Percentiles rank a stretch among this genome's conserved stretches.
These are phyloP conservation scores for Pararge aegeria DNA, from an alignment of 1,140 invertebrate species.

Conservation along the genomic window DNA sequence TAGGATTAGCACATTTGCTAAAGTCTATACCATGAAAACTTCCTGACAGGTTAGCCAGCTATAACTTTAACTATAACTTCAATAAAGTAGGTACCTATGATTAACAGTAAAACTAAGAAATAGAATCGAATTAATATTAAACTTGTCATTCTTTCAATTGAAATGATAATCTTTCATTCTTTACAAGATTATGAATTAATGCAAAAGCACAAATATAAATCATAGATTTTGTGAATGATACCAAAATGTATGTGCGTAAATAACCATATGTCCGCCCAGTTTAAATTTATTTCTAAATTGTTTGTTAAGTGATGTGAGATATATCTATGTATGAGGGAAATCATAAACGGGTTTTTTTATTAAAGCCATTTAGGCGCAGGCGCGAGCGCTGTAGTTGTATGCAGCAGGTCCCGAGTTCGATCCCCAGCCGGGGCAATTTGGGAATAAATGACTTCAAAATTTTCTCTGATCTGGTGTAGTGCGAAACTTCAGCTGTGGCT, in stretches of 20 bases:
- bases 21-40: too few species aligned
- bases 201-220: conserved; percentile 1
- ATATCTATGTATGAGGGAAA: conserved; percentile 16
- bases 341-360: background rate
- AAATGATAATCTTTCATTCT: background rate
- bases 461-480: too few species aligned
- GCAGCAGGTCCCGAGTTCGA: too few species aligned
- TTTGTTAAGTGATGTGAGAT: conserved; percentile 24
- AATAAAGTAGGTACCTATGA: too few species aligned
- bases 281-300: conserved; percentile 23
- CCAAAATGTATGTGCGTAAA: conserved; percentile 11
- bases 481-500: too few species aligned
- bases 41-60: too few species aligned
- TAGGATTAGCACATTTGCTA: too few species aligned
- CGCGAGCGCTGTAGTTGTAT: too few species aligned
- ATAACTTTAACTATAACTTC: too few species aligned
- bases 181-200: background rate
- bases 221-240: background rate
- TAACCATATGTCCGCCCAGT: conserved; percentile 5
- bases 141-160: background rate
- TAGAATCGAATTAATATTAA: background rate
- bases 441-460: too few species aligned
- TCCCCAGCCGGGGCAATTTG: too few species aligned
- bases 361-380: background rate
- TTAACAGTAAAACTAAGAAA: background rate